A percentile compares a stretch with the other conserved stretches of the same genome.
Evolutionary conservation across 2,888 invertebrate species (phyloP).

Genomic region (Pyrochroa serraticornis): DNA sequence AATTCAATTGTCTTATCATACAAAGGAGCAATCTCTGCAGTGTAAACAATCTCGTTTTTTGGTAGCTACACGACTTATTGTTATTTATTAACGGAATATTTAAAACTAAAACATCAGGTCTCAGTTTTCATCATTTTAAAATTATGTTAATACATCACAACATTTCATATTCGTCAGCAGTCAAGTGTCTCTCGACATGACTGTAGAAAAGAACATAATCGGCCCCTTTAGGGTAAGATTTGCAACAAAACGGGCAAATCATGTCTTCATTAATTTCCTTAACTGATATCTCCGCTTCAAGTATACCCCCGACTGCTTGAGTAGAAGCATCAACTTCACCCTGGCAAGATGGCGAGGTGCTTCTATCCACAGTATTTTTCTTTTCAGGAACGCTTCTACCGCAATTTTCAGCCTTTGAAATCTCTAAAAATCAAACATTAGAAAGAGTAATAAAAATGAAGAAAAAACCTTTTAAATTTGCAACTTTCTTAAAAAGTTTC

Average conservation of each 20-base stretch:
- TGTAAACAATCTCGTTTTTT: too few species aligned
- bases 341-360: slow-evolving; percentile 28
- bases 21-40: too few species aligned
- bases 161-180: slow-evolving; percentile 58
- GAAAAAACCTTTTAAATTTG: slow-evolving; percentile 36
- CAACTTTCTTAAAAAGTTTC: slow-evolving; percentile 55
- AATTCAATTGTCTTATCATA: too few species aligned
- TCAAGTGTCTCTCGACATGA: slow-evolving; percentile 81
- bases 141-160: slow-evolving; percentile 31
- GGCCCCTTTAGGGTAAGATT: slow-evolving; percentile 64
- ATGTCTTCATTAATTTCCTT: slow-evolving; percentile 54
- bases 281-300: not conserved
- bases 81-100: not conserved
- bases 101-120: not conserved
- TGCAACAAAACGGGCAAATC: slow-evolving; percentile 79
- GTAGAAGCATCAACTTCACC: slow-evolving; percentile 8
- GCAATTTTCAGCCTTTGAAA: slow-evolving; percentile 34
- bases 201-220: slow-evolving; percentile 71
- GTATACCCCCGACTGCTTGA: slow-evolving; percentile 3
- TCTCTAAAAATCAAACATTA: slow-evolving; percentile 32
- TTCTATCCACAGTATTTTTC: slow-evolving; percentile 33
- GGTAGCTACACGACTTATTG: not conserved
- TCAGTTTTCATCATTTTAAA: not conserved
- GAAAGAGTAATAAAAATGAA: not conserved
- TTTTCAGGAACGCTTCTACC: slow-evolving; percentile 12